phyloP scores from a whole-genome alignment of 2,113 vertebrate genomes.

The Empidonax traillii region DNA sequence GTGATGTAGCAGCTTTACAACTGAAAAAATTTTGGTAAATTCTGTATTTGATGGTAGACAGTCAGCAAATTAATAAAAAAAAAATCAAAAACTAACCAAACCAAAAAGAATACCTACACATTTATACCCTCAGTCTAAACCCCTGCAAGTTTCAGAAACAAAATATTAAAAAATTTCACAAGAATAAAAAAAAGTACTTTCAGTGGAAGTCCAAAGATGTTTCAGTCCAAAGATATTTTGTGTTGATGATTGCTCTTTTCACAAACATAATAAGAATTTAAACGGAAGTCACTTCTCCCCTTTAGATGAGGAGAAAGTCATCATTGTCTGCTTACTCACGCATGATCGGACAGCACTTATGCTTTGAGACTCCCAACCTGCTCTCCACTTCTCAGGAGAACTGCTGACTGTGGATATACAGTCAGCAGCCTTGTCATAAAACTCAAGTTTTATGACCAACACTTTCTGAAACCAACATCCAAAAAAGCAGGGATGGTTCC shows the following conservation, averaged over 20 bases:
- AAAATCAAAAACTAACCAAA: background rate
- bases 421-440: background rate
- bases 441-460: background rate
- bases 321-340: background rate
- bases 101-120: background rate
- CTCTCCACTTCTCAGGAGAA: background rate
- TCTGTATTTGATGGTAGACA: background rate
- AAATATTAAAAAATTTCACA: background rate
- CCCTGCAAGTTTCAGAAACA: background rate
- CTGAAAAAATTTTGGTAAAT: background rate
- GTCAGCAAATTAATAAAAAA: background rate
- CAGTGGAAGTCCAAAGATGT: background rate
- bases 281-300: background rate
- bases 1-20: background rate
- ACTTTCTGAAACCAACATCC: background rate
- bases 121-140: background rate
- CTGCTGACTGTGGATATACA: background rate
- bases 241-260: background rate
- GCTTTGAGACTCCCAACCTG: background rate
- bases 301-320: background rate
- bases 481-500: background rate
- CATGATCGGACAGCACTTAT: fast-evolving
- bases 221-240: background rate
- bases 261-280: background rate
- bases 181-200: background rate